phyloP scores from a whole-genome alignment of 92 coral and sea anemone species.

The Paragorgia papillata region DNA sequence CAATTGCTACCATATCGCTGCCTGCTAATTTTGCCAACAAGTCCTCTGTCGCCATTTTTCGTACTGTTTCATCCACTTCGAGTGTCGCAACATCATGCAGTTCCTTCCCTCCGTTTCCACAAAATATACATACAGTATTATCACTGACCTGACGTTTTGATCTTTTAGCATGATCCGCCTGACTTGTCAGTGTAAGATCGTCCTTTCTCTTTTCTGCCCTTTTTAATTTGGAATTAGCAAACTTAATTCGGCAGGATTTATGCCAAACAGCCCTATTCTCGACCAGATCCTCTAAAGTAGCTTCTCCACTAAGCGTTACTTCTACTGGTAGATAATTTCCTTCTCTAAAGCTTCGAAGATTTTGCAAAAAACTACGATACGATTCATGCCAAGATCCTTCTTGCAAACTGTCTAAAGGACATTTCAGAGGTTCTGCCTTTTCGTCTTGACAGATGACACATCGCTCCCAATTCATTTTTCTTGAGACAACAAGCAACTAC shows the following conservation, averaged over 20 bases:
- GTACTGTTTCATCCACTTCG: conserved; percentile 34
- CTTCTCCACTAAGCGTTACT: conserved; percentile 8
- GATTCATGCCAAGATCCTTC: conserved; percentile 43
- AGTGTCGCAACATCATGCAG: conserved; percentile 41
- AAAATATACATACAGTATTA: conserved; percentile 38
- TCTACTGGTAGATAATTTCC: conserved; percentile 45
- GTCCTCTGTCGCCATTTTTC: conserved; percentile 26
- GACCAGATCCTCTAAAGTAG: conserved; percentile 47
- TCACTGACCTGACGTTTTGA: conserved; percentile 7
- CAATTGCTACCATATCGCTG: conserved; percentile 45
- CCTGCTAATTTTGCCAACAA: conserved; percentile 32
- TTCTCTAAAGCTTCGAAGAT: conserved; percentile 46
- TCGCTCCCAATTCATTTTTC: conserved; percentile 43
- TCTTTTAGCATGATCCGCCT: conserved; percentile 1
- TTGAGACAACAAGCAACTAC: not conserved
- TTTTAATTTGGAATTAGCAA: conserved; percentile 42
- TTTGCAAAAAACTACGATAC: conserved; percentile 32
- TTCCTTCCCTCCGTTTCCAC: conserved; percentile 30
- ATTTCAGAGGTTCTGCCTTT: conserved; percentile 44
- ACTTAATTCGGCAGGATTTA: conserved; percentile 52
- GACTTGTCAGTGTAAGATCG: not conserved
- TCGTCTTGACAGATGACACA: conserved; percentile 48
- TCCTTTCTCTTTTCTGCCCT: conserved; percentile 7
- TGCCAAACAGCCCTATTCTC: conserved; percentile 52
- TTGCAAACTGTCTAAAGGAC: conserved; percentile 49